These are phyloP conservation scores for Heteronetta atricapilla DNA, from an alignment of 2,113 vertebrate genomes.

Conservation along the genomic window DNA sequence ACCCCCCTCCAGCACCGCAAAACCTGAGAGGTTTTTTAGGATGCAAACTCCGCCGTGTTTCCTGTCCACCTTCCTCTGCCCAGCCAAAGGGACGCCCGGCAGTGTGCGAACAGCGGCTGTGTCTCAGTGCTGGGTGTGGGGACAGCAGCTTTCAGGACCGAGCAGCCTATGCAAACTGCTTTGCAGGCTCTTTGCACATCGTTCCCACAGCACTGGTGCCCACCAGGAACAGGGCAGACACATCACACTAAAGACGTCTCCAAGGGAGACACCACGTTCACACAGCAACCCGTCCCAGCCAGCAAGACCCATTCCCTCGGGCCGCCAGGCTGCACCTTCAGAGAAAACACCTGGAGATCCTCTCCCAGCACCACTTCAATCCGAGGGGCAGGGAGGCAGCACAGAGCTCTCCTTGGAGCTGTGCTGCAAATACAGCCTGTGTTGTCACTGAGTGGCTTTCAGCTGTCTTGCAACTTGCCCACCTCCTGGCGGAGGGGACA, in stretches of 20 bases:
- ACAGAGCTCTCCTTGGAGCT: background rate
- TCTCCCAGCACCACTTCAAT: background rate
- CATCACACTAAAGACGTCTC: background rate
- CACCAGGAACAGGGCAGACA: background rate
- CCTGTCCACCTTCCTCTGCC: background rate
- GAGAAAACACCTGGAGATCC: accelerated
- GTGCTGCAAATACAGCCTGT: background rate
- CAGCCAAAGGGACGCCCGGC: background rate
- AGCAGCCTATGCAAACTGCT: background rate
- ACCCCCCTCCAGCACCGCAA: background rate
- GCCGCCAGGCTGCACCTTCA: background rate
- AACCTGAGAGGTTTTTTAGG: background rate
- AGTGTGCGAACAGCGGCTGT: accelerated
- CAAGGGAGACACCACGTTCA: background rate
- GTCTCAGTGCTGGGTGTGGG: accelerated
- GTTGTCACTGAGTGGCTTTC: accelerated
- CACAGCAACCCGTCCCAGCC: background rate
- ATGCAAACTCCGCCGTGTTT: background rate
- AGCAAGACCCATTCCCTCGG: accelerated
- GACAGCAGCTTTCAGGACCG: background rate
- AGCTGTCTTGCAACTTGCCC: background rate
- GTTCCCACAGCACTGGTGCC: background rate
- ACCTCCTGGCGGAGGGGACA: background rate
- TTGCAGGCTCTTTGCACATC: background rate
- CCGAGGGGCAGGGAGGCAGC: background rate